Base-by-base conservation (phyloP, 2,797 vertebrate genomes). In the Galago senegalensis region DNA sequence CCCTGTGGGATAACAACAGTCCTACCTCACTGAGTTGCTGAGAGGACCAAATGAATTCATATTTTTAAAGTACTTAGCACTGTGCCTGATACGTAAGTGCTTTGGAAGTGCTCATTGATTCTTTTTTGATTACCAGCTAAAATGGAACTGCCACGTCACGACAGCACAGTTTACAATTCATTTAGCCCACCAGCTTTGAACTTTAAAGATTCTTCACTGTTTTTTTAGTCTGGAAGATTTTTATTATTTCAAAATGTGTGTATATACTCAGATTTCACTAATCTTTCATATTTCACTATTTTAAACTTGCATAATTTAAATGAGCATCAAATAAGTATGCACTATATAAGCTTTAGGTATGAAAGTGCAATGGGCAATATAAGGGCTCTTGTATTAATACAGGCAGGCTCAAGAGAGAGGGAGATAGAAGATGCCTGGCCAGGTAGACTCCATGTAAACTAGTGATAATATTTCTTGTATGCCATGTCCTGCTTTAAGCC, bases 191-290 rank as follows among this genome's bases (percentile, higher is more conserved):
- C 69, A 70, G n/a, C 46, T 91, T 91, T 70, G 79, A 93, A 81
- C 79, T 82, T 89, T 21, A 82, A n/a, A 77, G 25, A 91, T 53
- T 80, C 70, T 58, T 89, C 12, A 91, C 21, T 60, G 53, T 70
- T 53, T 27, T 53, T 53, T 76, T 58, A 46, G 69, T 93, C 60
- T 31, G 86, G 73, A 20, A 89, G 56, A 77, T 49, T 90, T 88
- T 81, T 34, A 73, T 77, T 89, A 89, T 49, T 94, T 95, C 58
- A 87, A 75, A 93, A 91, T 80, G 14, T 63, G 16, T 67, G 16
- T 67, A 61, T 67, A 46, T 56, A 77, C 27, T 82, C 81, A 49
- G 34, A 87, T 21, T 43, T 87, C 53, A 89, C 46, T 46, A 31
- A 65, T 69, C 12, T 93, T 85, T 67, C 67, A 76, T 76, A 60